Conservation (phyloP, 2,888 invertebrate genomes). For the Dendrolimus houi region DNA sequence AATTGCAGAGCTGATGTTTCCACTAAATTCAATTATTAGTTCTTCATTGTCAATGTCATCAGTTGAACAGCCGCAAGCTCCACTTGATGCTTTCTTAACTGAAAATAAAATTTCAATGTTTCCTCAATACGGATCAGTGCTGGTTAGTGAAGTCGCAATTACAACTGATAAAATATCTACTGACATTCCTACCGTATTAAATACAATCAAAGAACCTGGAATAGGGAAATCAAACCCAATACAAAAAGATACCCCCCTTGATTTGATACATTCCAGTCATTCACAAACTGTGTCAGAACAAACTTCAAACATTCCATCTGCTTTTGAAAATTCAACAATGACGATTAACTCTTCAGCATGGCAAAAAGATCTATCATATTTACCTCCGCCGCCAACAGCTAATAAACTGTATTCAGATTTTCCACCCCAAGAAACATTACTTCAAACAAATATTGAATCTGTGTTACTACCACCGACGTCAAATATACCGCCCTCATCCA, state of each 20-base stretch:
- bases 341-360: no score
- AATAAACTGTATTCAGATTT: neutral
- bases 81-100: neutral
- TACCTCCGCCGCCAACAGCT: no score
- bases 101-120: neutral
- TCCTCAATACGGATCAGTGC: neutral
- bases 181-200: no score
- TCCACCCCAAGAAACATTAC: slow-evolving; percentile 4
- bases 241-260: no score
- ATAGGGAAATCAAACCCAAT: no score
- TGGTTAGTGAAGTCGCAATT: no score
- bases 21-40: neutral
- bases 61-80: neutral
- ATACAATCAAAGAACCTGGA: no score
- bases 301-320: slow-evolving; percentile 3
- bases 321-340: no score
- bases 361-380: no score
- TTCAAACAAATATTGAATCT: slow-evolving; percentile 7
- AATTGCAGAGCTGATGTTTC: neutral
- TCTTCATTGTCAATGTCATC: neutral
- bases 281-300: neutral
- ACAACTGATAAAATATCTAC: no score
- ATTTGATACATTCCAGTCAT: no score
- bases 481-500: neutral
- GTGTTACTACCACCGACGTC: neutral